Evolutionary conservation across 1,140 invertebrate genomes (phyloP).

Genomic region (Geopemphigus sp.): DNA sequence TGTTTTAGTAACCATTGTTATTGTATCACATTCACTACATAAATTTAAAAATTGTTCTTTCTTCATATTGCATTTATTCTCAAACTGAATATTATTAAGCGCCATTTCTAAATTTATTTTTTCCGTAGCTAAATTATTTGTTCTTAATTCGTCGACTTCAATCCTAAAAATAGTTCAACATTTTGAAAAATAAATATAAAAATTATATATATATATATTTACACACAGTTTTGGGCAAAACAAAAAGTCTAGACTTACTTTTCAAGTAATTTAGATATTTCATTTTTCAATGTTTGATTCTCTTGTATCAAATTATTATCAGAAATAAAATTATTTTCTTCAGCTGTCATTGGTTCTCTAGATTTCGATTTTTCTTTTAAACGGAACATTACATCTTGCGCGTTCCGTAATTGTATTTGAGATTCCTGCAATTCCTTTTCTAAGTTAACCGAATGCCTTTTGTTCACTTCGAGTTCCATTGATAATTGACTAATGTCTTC

Average conservation of each 20-base stretch:
- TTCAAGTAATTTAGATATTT: constrained; percentile 28
- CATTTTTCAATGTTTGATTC: constrained; percentile 33
- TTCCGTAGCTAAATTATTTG: constrained; percentile 13
- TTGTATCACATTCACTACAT: constrained; percentile 22
- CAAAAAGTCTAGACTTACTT: constrained; percentile 5
- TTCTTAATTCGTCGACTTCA: constrained; percentile 26
- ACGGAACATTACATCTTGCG: constrained; percentile 44
- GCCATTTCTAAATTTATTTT: constrained; percentile 33
- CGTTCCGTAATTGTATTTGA: constrained; percentile 25
- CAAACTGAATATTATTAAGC: constrained; percentile 31
- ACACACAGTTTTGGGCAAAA: neutral
- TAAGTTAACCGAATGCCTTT: constrained; percentile 50
- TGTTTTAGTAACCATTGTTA: neutral
- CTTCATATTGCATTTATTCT: constrained; percentile 16
- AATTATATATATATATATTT: neutral
- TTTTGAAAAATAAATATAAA: neutral
- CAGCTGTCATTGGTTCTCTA: constrained; percentile 1
- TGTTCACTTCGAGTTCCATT: constrained; percentile 46
- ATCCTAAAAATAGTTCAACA: constrained; percentile 15
- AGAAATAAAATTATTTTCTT: constrained; percentile 5
- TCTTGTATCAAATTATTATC: constrained; percentile 42
- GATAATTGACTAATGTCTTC: constrained; percentile 40
- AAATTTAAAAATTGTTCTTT: constrained; percentile 21
- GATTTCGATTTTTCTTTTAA: constrained; percentile 41
- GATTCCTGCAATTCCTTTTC: constrained; percentile 51